Evolutionary conservation across 2,888 invertebrate genomes (phyloP).

Genomic region (Vanessa cardui): DNA sequence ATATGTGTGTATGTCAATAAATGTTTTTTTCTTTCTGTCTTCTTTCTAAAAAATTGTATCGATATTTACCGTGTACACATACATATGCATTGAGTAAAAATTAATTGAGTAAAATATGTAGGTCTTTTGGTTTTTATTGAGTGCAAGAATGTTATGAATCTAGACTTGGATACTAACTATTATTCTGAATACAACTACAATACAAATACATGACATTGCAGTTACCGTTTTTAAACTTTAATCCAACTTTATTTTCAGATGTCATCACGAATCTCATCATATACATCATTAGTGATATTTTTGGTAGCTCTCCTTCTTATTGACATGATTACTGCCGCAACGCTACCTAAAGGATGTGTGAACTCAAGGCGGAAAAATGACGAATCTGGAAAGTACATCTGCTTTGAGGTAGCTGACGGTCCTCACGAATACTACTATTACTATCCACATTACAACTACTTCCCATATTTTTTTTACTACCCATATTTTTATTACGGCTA

Average conservation of each 20-base stretch:
- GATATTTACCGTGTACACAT: too few species aligned
- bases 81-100: too few species aligned
- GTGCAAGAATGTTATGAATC: too few species aligned
- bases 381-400: conserved; percentile 2
- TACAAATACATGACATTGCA: too few species aligned
- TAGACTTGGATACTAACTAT: too few species aligned
- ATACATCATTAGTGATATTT: not conserved
- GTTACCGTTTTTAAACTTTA: too few species aligned
- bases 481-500: conserved; percentile 46
- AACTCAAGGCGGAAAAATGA: conserved; percentile 6
- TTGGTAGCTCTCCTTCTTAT: not conserved
- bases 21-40: too few species aligned
- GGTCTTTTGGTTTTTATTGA: too few species aligned
- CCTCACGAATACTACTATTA: conserved; percentile 24
- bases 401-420: not conserved
- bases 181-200: too few species aligned
- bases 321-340: not conserved
- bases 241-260: not conserved
- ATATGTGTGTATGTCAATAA: too few species aligned
- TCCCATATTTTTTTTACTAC: conserved; percentile 44
- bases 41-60: too few species aligned
- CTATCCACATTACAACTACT: conserved; percentile 40
- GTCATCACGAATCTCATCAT: not conserved
- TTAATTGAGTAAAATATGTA: too few species aligned
- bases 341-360: conserved; percentile 2